Evolutionary conservation across 2,797 vertebrate species (phyloP).

Genomic region (Hippocampus kuda): DNA sequence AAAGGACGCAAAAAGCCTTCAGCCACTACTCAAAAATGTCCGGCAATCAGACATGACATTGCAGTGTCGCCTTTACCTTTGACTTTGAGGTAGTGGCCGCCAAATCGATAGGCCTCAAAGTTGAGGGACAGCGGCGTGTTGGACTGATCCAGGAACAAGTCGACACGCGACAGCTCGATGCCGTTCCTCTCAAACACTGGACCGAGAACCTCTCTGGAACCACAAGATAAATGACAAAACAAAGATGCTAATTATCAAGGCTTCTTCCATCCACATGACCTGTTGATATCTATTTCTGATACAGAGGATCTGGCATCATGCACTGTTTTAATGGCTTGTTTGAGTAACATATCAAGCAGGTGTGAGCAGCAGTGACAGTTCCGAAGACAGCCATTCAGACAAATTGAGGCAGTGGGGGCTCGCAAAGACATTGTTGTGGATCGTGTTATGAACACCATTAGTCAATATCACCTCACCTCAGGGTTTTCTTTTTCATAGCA

Average conservation of each 20-base stretch:
- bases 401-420: not conserved
- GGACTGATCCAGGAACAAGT: constrained; percentile 93
- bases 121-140: constrained; percentile 87
- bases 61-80: constrained; percentile 71
- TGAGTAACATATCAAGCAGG: no score
- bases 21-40: not conserved
- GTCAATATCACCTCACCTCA: constrained; percentile 67
- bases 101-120: constrained; percentile 88
- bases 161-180: constrained; percentile 74
- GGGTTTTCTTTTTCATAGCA: constrained; percentile 85
- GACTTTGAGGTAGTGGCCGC: constrained; percentile 89
- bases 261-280: not conserved
- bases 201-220: constrained; percentile 80
- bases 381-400: not conserved
- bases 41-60: not conserved
- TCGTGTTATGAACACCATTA: not conserved
- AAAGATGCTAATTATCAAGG: not conserved
- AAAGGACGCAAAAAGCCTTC: not conserved
- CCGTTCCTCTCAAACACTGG: constrained; percentile 89
- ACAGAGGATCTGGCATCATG: no score
- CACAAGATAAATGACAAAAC: not conserved
- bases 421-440: not conserved
- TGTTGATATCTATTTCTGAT: no score
- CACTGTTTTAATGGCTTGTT: not conserved
- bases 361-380: not conserved